Evolutionary conservation across 2,113 vertebrate species (phyloP).

Genomic region (Oryzias melastigma): DNA sequence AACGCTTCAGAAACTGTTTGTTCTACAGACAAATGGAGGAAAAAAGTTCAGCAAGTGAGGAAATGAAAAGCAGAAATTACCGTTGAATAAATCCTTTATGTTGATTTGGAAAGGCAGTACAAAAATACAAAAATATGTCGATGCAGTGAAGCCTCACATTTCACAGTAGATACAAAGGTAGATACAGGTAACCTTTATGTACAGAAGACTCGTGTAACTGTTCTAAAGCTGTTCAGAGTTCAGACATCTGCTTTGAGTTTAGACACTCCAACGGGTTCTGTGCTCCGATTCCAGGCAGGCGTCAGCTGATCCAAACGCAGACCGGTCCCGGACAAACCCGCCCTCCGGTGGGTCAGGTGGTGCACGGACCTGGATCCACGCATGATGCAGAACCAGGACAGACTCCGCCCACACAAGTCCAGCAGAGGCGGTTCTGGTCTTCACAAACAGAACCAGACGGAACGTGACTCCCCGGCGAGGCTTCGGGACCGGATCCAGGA

Average conservation of each 20-base stretch:
- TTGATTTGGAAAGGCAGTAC: conserved; percentile 72
- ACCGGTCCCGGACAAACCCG: conserved; percentile 55
- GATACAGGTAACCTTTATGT: conserved; percentile 70
- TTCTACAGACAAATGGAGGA: neutral
- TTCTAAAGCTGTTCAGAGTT: conserved; percentile 7
- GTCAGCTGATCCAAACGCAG: conserved; percentile 7
- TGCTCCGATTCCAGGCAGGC: conserved; percentile 19
- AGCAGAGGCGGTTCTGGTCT: conserved; percentile 60
- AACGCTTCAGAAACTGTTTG: neutral
- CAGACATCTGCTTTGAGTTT: conserved; percentile 32
- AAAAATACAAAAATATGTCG: conserved; percentile 86
- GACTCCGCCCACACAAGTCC: conserved; percentile 49
- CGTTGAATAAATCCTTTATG: conserved; percentile 62
- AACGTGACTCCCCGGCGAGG: conserved; percentile 34
- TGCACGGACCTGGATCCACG: neutral
- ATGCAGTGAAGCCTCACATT: conserved; percentile 75
- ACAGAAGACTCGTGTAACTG: conserved; percentile 61
- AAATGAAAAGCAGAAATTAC: conserved; percentile 8
- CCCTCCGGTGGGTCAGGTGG: too few relatives aligned
- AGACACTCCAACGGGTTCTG: conserved; percentile 12
- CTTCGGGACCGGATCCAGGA: conserved; percentile 46
- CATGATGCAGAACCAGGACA: conserved; percentile 34
- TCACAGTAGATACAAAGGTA: conserved; percentile 78
- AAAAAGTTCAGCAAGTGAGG: neutral
- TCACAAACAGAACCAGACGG: conserved; percentile 43